Evolutionary conservation across 2,888 invertebrate species (phyloP), one percentile per base, ranked within the genome.

Genomic region (Palloptera scutellata): DNA sequence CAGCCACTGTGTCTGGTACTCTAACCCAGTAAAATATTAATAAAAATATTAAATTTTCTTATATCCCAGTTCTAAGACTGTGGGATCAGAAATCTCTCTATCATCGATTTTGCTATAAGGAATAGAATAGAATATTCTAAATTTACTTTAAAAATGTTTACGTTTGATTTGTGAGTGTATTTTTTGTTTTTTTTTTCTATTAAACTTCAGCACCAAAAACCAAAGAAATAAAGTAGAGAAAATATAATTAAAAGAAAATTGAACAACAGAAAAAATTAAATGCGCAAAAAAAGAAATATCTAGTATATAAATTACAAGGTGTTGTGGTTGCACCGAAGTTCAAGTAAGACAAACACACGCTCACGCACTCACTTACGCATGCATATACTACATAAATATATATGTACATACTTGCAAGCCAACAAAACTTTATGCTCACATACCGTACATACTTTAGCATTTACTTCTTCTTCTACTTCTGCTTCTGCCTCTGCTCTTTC

Each of bases 321-420:
- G 48, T 48, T 48, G 48, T 48, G 48, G 48, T 10, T 48, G 48
- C 48, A 48, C n/a, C 9, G 48, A 13, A 48, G 5, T 73, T 59
- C 43, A 66, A 67, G 42, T n/a, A 42, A 52, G 15, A 53, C 51
- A 55, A 63, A 63, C 30, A 53, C 30, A 30, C 19, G 12, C 15
- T 11, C 43, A 48, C 15, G 13, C 51, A 12, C 45, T 51, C 12
- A 30, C 6, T 13, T 40, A 57, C 13, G 30, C 17, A 20, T 40
- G 30, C 57, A 57, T 0, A 13, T 30, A n/a, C 55, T 9, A 55
- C 30, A 41, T 19, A 55, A 20, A 17, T 17, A 13, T 13, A 53
- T n/a, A 15, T 53, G 53, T 9, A 15, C 19, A 8, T 15, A 15
- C 15, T 15, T 19, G 20, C 6, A n/a, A 15, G 19, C 15, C 19